Percentiles rank a stretch among this genome's conserved stretches.
These are phyloP conservation scores for Leucoma salicis DNA, from an alignment of 2,888 invertebrate species.

Conservation along the genomic window DNA sequence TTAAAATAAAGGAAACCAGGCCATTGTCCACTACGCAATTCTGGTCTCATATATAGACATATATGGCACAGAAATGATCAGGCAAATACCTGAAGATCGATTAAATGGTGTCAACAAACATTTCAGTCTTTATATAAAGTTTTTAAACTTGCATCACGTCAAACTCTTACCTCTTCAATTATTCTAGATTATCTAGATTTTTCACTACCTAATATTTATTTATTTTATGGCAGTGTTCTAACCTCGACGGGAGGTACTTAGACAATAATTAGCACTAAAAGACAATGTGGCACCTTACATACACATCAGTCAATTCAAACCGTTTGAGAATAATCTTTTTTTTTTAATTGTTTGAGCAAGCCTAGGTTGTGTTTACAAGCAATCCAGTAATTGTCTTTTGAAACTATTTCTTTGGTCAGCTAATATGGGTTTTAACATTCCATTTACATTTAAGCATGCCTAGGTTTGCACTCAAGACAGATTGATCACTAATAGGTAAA, in stretches of 20 bases:
- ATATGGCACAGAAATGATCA: slow-evolving; percentile 43
- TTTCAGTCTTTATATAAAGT: slow-evolving; percentile 52
- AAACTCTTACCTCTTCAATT: slow-evolving; percentile 24
- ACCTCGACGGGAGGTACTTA: no score
- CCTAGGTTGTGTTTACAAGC: no score
- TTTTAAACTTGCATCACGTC: slow-evolving; percentile 35
- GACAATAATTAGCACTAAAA: slow-evolving; percentile 30
- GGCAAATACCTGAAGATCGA: slow-evolving; percentile 30
- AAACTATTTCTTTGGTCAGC: background rate
- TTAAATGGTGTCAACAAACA: slow-evolving; percentile 32
- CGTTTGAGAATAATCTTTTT: no score
- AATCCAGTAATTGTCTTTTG: no score
- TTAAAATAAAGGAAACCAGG: no score
- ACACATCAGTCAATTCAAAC: slow-evolving; percentile 3
- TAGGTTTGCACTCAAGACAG: background rate
- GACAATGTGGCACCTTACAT: slow-evolving; percentile 59
- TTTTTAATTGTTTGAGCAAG: no score
- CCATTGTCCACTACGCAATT: no score
- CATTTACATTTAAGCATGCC: background rate
- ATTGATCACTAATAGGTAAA: slow-evolving; percentile 35
- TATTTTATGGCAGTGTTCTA: slow-evolving; percentile 33
- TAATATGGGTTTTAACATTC: background rate
- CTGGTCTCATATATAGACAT: slow-evolving; percentile 8
- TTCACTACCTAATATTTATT: slow-evolving; percentile 34
- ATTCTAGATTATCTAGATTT: slow-evolving; percentile 43